Base-by-base conservation (phyloP, 2,797 vertebrate species). In the Phrynocephalus guinanensis region DNA sequence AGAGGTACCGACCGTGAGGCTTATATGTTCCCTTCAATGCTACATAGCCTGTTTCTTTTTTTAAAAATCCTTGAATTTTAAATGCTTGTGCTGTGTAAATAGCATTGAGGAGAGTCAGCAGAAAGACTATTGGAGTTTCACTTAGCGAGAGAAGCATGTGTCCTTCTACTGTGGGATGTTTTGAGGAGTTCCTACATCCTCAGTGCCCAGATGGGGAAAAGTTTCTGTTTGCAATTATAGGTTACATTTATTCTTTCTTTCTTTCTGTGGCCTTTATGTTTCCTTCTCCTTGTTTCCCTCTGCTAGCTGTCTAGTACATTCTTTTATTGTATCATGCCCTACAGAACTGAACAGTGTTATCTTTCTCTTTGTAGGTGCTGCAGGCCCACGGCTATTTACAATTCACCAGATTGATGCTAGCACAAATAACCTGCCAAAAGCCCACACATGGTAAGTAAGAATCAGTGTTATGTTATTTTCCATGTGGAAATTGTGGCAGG, bases 351-450 rank as follows among this genome's bases (percentile, higher is more conserved):
- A 63, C 15, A 63, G 20, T 33, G 6, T 87, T 82, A 84, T 94
- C 66, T 86, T 44, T 67, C 60, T 28, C 6, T 82, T 90, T 91
- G 20, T 94, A 99, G 99, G 99, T 95, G 98, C 99, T 88, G 98
- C 99, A 7, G 99, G 99, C 30, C 99, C 98, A 0, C 97, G 99
- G 7, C 97, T 99, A 91, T 99, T 99, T 79, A 99, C 99, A 85
- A 99, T 99, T 87, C 99, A 99, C 95, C 98, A 99, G 97, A 99
- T 99, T 1, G 99, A 99, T 44, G 98, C 98, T 96, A 99, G 97
- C 95, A 97, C 98, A 79, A 98, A 99, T 90, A 99, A 99, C 92
- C 93, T 99, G 95, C 99, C 99, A 30, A 99, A 99, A 96, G 99
- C 99, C 90, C 99, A 99, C 90, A 99, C 99, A 16, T 99, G 98